These are phyloP conservation scores for Acanthacorydalis orientalis DNA, from an alignment of 2,888 invertebrate genomes.

Conservation along the genomic window DNA sequence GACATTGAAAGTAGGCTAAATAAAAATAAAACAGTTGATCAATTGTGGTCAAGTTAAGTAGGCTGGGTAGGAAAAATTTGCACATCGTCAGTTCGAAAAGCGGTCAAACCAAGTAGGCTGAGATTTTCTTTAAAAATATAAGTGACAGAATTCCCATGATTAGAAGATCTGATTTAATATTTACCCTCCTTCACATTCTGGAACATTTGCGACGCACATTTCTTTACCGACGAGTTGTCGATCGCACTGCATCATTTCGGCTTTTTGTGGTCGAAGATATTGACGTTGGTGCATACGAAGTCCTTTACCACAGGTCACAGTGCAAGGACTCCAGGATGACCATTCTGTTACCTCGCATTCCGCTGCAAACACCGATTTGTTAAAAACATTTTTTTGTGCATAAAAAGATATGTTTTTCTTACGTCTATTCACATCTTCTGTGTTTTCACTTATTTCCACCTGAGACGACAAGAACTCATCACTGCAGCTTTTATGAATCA, in stretches of 20 bases:
- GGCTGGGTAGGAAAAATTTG: too few relatives aligned
- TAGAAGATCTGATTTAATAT: too few relatives aligned
- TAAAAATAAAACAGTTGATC: too few relatives aligned
- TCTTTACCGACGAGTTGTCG: constrained; percentile 72
- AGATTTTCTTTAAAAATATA: too few relatives aligned
- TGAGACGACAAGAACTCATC: constrained; percentile 40
- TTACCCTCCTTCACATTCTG: constrained; percentile 49
- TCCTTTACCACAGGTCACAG: constrained; percentile 79
- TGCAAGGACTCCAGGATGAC: constrained; percentile 62
- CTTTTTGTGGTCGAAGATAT: constrained; percentile 55
- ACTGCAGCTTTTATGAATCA: constrained; percentile 60
- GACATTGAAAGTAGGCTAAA: too few relatives aligned
- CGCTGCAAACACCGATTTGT: constrained; percentile 30
- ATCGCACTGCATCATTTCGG: constrained; percentile 48
- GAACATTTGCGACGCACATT: constrained; percentile 65
- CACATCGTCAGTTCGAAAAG: too few relatives aligned
- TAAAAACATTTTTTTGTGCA: constrained; percentile 1
- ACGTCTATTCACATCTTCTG: constrained; percentile 51
- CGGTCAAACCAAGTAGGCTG: too few relatives aligned
- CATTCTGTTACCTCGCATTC: constrained; percentile 69
- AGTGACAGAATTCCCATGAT: too few relatives aligned
- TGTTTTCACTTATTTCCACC: constrained; percentile 47
- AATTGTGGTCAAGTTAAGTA: too few relatives aligned
- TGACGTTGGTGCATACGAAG: constrained; percentile 57
- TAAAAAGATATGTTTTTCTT: constrained; percentile 8